Evolutionary conservation across 1,140 invertebrate species (phyloP).

Genomic region (Nylanderia fulva): DNA sequence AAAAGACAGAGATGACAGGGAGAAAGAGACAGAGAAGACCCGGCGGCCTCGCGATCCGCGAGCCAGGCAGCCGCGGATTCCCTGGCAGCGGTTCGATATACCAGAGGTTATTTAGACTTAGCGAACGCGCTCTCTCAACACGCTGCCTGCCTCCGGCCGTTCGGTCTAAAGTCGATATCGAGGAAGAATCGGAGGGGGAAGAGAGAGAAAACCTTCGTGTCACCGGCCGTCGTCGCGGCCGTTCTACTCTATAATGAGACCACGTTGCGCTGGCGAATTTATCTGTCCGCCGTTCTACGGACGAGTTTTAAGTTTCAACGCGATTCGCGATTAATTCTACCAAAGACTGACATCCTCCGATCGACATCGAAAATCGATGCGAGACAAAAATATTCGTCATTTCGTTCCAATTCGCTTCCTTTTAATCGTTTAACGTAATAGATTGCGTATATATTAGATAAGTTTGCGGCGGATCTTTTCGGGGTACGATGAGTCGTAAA

Average conservation of each 20-base stretch:
- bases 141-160: constrained; percentile 33
- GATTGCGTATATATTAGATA: too few relatives aligned
- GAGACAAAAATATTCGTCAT: background rate
- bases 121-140: constrained; percentile 47
- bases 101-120: constrained; percentile 67
- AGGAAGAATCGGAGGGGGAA: constrained; percentile 27
- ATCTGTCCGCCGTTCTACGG: constrained; percentile 10
- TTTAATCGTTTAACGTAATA: background rate
- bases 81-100: constrained; percentile 74
- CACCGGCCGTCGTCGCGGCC: constrained; percentile 20
- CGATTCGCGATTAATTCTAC: constrained; percentile 3
- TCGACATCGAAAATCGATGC: background rate
- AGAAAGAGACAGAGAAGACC: constrained; percentile 38
- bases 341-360: too few relatives aligned
- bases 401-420: background rate
- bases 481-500: too few relatives aligned
- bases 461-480: background rate
- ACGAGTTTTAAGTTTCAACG: constrained; percentile 6
- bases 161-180: constrained; percentile 46
- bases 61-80: constrained; percentile 63
- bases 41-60: constrained; percentile 72
- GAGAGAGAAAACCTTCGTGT: constrained; percentile 7
- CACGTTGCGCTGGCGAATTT: constrained; percentile 18
- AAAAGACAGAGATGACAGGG: background rate
- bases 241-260: constrained; percentile 39